Percentiles rank a stretch among this genome's conserved stretches.
Evolutionary conservation across 2,888 invertebrate species (phyloP).

Genomic region (Argynnis bischoffii): DNA sequence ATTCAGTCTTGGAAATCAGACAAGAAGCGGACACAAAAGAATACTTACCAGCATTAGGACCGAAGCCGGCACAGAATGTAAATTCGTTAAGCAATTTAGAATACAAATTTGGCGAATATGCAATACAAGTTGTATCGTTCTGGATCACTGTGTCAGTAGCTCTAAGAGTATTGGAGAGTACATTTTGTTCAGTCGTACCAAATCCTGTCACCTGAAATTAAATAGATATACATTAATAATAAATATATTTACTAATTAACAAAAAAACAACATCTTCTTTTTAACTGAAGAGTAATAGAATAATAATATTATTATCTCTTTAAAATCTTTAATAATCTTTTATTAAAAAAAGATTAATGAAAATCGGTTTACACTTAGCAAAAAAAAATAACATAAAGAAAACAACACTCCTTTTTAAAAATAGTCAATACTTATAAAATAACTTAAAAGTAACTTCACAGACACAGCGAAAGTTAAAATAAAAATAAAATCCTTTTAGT

Average conservation of each 20-base stretch:
- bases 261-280: background rate
- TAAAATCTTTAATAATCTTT: too few relatives aligned
- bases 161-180: conserved; percentile 72
- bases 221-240: conserved; percentile 16
- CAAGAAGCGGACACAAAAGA: conserved; percentile 20
- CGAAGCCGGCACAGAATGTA: conserved; percentile 84
- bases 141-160: conserved; percentile 76
- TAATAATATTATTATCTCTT: too few relatives aligned
- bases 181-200: conserved; percentile 82
- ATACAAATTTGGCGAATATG: conserved; percentile 74
- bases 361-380: too few relatives aligned
- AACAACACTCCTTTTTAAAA: too few relatives aligned
- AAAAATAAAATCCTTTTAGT: conserved; percentile 15
- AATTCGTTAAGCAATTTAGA: conserved; percentile 80
- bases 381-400: background rate
- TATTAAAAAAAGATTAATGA: too few relatives aligned
- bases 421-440: too few relatives aligned
- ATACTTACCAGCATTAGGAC: conserved; percentile 68
- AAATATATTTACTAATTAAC: background rate
- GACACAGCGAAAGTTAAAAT: conserved; percentile 8
- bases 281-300: too few relatives aligned
- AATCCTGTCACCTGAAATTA: conserved; percentile 79
- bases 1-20: conserved; percentile 9
- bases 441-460: too few relatives aligned
- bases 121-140: conserved; percentile 74